phyloP scores from a whole-genome alignment of 2,888 invertebrate species.

The Himalopsyche kuldschensis region DNA sequence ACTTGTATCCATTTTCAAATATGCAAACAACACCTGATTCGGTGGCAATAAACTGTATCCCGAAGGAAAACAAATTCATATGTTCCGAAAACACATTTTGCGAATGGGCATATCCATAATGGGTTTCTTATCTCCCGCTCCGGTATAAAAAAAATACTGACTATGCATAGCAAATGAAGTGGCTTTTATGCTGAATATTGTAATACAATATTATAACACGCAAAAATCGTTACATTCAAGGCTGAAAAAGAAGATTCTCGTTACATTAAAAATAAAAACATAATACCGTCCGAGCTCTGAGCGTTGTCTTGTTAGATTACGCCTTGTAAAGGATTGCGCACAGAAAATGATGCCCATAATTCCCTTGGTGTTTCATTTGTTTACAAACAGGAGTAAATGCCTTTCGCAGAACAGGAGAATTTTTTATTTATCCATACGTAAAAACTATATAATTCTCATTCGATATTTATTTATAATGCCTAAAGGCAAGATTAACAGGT shows the following conservation, averaged over 20 bases:
- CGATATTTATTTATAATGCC: too few species aligned
- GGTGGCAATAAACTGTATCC: background rate
- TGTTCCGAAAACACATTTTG: background rate
- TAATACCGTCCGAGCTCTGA: background rate
- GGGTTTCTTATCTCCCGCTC: background rate
- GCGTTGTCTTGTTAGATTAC: background rate
- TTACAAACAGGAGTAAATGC: too few species aligned
- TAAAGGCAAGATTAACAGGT: too few species aligned
- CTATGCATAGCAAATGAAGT: background rate
- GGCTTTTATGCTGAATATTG: background rate
- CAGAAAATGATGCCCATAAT: background rate
- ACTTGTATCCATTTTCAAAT: too few species aligned
- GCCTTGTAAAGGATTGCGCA: background rate
- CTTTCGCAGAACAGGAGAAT: too few species aligned
- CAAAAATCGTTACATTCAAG: background rate
- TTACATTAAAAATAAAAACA: background rate
- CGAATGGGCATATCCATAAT: background rate
- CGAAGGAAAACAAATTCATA: background rate
- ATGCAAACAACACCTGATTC: too few species aligned
- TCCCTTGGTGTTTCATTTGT: too few species aligned
- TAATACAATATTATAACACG: background rate
- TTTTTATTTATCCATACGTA: too few species aligned
- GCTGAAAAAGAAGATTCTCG: background rate
- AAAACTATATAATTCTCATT: too few species aligned
- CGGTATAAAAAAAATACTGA: background rate